Conservation (phyloP, 2,888 invertebrate species). For the Drosophila austrosaltans region DNA sequence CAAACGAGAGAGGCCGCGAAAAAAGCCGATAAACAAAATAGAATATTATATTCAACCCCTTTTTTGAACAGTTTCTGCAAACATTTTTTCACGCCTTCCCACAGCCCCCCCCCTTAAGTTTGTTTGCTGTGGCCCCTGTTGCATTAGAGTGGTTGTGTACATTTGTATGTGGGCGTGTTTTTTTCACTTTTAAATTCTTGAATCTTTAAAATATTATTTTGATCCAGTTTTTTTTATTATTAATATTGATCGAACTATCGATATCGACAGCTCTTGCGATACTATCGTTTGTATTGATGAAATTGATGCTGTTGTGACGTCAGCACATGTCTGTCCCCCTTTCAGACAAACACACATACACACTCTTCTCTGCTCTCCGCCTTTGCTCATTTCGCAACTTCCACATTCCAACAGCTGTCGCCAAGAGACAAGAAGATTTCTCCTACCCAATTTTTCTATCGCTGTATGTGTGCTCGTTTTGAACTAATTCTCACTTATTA, state of each 20-base stretch:
- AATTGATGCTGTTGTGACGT: conserved; percentile 23
- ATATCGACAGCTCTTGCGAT: neutral
- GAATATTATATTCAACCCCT: conserved; percentile 45
- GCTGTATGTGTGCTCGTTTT: conserved; percentile 8
- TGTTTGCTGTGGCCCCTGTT: conserved; percentile 20
- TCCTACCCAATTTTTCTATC: conserved; percentile 28
- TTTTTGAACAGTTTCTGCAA: conserved; percentile 26
- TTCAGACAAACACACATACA: conserved; percentile 2
- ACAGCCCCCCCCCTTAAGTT: conserved; percentile 36
- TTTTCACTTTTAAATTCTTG: neutral
- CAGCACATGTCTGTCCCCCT: conserved; percentile 14
- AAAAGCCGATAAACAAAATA: conserved; percentile 50
- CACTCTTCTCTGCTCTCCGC: conserved; percentile 14
- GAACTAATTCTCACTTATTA: conserved; percentile 37
- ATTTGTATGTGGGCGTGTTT: neutral
- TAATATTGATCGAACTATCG: neutral
- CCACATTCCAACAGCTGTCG: conserved; percentile 27
- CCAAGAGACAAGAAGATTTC: conserved; percentile 9
- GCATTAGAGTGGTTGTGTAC: neutral
- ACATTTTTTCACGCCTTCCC: conserved; percentile 40
- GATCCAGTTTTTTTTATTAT: neutral
- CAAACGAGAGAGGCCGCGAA: conserved; percentile 35
- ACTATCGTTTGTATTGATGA: conserved; percentile 16
- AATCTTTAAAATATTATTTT: neutral
- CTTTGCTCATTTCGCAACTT: conserved; percentile 37